Evolutionary conservation across 2,113 vertebrate genomes (phyloP).

Genomic region (Mobula birostris): DNA sequence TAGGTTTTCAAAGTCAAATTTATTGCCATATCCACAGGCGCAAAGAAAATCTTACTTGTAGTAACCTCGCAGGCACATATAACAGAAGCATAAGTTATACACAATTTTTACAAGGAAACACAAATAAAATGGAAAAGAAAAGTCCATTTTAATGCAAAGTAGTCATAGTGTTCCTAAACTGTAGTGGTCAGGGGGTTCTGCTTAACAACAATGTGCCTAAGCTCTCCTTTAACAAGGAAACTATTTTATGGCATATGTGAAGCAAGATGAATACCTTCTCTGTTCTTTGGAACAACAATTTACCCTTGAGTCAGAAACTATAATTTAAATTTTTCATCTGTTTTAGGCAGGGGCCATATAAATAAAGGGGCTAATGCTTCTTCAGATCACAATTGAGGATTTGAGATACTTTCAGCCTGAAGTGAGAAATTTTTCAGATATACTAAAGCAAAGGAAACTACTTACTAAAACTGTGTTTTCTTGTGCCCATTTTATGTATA

Average conservation of each 20-base stretch:
- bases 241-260: not conserved
- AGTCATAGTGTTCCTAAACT: no score
- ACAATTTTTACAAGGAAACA: no score
- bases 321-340: not conserved
- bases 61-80: no score
- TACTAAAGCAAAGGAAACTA: not conserved
- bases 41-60: no score
- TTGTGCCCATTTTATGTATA: not conserved
- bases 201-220: not conserved
- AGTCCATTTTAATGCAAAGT: no score
- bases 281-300: not conserved
- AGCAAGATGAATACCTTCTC: not conserved
- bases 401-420: not conserved
- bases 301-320: not conserved
- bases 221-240: not conserved
- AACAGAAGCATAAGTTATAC: no score
- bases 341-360: not conserved
- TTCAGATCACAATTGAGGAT: not conserved
- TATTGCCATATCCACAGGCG: no score
- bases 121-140: no score
- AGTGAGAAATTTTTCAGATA: no score
- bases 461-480: no score
- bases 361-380: not conserved
- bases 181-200: not conserved
- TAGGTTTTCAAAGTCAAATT: not conserved